Conservation (phyloP, 2,113 vertebrate genomes). For the Amia ocellicauda region DNA sequence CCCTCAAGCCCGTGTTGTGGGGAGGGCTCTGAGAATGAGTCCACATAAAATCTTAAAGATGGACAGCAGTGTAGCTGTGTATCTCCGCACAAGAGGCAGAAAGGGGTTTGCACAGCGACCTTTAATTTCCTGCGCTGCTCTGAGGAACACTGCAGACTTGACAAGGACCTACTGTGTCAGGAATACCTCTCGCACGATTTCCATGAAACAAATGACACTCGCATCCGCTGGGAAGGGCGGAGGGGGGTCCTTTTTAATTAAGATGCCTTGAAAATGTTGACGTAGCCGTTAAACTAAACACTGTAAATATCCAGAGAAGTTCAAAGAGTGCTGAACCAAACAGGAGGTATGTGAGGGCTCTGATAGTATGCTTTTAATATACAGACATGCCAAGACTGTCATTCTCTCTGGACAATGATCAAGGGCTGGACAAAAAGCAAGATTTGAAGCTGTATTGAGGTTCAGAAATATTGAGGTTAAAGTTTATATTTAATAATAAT, state of each 20-base stretch:
- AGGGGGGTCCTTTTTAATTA: conserved; percentile 13
- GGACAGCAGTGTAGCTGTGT: neutral
- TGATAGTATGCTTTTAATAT: too few species aligned
- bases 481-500: too few species aligned
- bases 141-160: conserved; percentile 6
- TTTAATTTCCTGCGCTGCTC: conserved; percentile 26
- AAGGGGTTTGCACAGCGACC: neutral
- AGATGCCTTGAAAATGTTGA: conserved; percentile 12
- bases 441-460: too few species aligned
- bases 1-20: too few species aligned
- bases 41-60: conserved; percentile 2
- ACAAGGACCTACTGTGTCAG: neutral
- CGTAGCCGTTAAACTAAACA: neutral
- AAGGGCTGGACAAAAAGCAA: too few species aligned
- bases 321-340: too few species aligned
- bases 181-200: neutral
- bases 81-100: conserved; percentile 1
- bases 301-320: neutral
- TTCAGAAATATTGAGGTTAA: too few species aligned
- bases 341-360: too few species aligned
- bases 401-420: too few species aligned
- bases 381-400: too few species aligned
- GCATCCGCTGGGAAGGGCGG: neutral
- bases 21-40: neutral
- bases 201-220: conserved; percentile 15